Evolutionary conservation across 2,113 vertebrate genomes (phyloP), one percentile per base, ranked within the genome.

Genomic region (Macroglossus sobrinus): DNA sequence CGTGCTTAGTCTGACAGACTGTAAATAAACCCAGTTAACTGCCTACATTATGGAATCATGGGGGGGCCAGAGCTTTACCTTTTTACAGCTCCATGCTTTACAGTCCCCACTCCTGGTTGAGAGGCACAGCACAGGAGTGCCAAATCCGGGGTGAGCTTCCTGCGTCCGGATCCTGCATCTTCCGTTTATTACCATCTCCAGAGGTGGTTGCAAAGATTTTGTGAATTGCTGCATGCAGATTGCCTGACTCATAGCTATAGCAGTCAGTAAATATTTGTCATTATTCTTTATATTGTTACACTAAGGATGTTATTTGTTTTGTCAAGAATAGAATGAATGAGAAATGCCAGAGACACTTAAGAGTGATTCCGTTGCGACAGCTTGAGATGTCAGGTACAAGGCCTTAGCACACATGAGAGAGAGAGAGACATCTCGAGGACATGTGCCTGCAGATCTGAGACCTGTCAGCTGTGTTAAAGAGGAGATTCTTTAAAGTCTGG

Each of bases 261-360:
- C 7, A 38, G 16, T 78, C 80, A 80, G 93, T 80, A 75, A 94
- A 97, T 84, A 91, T 26, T 75, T 79, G 30, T 38, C 50, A 43
- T 87, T 68, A 53, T 45, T 28, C 33, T 57, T 87, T 92, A 76
- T 92, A n/a, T 43, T 82, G 18, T 91, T 89, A 50, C 33, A 89
- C n/a, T 69, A 47, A 91, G 30, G 40, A 22, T 88, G 71, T 55
- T 40, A 10, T 59, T 59, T 66, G 45, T 68, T 78, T 40, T 55
- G 35, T 89, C 8, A 64, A 84, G 68, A 74, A n/a, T 3, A 47
- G 92, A 85, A 94, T 89, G n/a, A 76, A 92, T 47, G 57, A 57
- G 43, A 79, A 95, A 74, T 61, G 55, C 50, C 47, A 78, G 47
- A 53, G 71, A 66, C 40, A 45, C 24, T 72, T 55, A 80, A 63